Conservation (phyloP, 2,113 vertebrate species). For the Zonotrichia leucophrys region DNA sequence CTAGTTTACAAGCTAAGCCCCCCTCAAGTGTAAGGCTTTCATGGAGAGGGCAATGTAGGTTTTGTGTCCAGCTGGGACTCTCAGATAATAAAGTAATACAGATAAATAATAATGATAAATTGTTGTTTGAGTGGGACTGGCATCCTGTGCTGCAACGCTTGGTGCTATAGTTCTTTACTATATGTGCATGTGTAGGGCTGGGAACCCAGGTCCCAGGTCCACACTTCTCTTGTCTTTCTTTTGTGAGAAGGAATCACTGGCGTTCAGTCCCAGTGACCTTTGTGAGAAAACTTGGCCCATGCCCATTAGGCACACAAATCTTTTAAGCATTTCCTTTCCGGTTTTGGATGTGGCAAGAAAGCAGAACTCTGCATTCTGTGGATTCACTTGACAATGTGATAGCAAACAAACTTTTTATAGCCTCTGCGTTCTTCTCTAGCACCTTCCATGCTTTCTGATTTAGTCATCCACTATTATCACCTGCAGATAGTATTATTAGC, state of each 20-base stretch:
- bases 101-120: background rate
- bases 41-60: rapidly evolving
- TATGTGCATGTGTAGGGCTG: background rate
- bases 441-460: background rate
- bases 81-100: background rate
- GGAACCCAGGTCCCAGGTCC: background rate
- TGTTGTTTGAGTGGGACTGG: background rate
- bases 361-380: background rate
- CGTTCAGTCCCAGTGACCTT: background rate
- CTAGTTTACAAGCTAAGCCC: background rate
- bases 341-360: background rate
- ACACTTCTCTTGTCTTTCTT: background rate
- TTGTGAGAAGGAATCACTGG: background rate
- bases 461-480: background rate
- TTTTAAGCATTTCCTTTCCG: background rate
- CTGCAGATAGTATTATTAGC: background rate
- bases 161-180: background rate
- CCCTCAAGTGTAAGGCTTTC: background rate
- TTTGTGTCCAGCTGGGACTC: background rate
- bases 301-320: background rate
- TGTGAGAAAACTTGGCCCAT: background rate
- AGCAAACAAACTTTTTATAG: background rate
- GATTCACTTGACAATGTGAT: background rate
- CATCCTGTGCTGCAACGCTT: background rate
- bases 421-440: background rate